A percentile compares a stretch with the other conserved stretches of the same genome.
phyloP scores from a whole-genome alignment of 2,113 vertebrate genomes.

The Pyxicephalus adspersus region DNA sequence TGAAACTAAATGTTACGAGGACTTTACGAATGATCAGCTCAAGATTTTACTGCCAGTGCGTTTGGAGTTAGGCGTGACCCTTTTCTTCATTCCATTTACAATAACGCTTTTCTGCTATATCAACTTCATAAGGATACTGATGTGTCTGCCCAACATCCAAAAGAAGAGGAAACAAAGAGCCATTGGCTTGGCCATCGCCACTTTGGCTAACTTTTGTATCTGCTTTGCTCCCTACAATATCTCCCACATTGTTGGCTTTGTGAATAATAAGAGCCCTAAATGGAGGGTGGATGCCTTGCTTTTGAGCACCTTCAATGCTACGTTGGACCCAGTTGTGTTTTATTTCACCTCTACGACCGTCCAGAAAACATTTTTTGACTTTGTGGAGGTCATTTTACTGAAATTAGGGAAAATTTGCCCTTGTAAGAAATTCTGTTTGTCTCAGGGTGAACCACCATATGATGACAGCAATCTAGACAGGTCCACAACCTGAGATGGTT shows the following conservation, averaged over 20 bases:
- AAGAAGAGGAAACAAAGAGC: constrained; percentile 63
- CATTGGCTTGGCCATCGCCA: constrained; percentile 65
- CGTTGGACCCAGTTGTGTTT: constrained; percentile 86
- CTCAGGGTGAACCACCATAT: background rate
- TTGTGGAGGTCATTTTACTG: constrained; percentile 31
- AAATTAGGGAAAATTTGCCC: constrained; percentile 4
- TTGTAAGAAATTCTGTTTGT: background rate
- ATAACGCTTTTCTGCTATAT: constrained; percentile 71
- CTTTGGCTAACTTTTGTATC: constrained; percentile 67
- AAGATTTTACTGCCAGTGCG: constrained; percentile 55
- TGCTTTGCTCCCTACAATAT: constrained; percentile 84
- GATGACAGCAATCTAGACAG: constrained; percentile 2
- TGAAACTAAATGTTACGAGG: constrained; percentile 58
- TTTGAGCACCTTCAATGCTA: constrained; percentile 83
- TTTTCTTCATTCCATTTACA: constrained; percentile 66
- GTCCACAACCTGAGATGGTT: background rate
- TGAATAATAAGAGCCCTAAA: constrained; percentile 62
- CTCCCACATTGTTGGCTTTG: constrained; percentile 83
- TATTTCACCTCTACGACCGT: constrained; percentile 84
- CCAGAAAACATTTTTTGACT: constrained; percentile 64
- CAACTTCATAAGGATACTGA: constrained; percentile 66
- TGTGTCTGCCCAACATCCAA: constrained; percentile 64
- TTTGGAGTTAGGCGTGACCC: constrained; percentile 67
- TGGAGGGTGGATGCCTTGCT: constrained; percentile 82
- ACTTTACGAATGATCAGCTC: constrained; percentile 55